These are phyloP conservation scores for Yponomeuta sedellus DNA, from an alignment of 2,888 invertebrate species.

Conservation along the genomic window DNA sequence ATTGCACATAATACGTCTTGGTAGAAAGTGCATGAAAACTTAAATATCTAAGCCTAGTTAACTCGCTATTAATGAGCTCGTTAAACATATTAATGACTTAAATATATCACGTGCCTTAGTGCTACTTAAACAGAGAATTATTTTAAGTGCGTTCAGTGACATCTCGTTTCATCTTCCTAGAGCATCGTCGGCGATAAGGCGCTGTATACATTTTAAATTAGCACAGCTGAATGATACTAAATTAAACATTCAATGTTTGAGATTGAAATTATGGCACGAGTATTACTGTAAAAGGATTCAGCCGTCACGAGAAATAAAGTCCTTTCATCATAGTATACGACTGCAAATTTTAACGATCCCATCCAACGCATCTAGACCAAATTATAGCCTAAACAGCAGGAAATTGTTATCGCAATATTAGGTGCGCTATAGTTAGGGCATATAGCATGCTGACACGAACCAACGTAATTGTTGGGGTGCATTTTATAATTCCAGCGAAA, in stretches of 20 bases:
- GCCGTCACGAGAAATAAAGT: not conserved
- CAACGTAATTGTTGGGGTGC: constrained; percentile 2
- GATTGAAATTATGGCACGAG: not conserved
- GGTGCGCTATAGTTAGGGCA: not conserved
- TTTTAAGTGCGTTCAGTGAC: not conserved
- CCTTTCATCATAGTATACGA: not conserved
- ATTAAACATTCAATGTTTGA: not conserved
- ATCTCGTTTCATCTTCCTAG: not conserved
- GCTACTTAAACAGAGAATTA: not conserved
- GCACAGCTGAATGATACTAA: not conserved
- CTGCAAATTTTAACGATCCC: not conserved
- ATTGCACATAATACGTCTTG: too few species aligned
- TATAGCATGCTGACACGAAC: not conserved
- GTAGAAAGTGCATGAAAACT: too few species aligned
- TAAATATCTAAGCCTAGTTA: constrained; percentile 6
- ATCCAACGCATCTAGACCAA: not conserved
- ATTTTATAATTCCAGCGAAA: constrained; percentile 2
- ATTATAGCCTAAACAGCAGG: constrained; percentile 9
- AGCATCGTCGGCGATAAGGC: not conserved
- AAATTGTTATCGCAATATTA: constrained; percentile 10
- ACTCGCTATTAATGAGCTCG: not conserved
- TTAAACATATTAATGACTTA: not conserved
- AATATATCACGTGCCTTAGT: not conserved
- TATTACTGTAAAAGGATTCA: not conserved
- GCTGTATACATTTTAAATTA: not conserved